Percentiles rank a stretch among this genome's conserved stretches.
Conservation (phyloP, 1,140 invertebrate genomes). For the Formica selysi region DNA sequence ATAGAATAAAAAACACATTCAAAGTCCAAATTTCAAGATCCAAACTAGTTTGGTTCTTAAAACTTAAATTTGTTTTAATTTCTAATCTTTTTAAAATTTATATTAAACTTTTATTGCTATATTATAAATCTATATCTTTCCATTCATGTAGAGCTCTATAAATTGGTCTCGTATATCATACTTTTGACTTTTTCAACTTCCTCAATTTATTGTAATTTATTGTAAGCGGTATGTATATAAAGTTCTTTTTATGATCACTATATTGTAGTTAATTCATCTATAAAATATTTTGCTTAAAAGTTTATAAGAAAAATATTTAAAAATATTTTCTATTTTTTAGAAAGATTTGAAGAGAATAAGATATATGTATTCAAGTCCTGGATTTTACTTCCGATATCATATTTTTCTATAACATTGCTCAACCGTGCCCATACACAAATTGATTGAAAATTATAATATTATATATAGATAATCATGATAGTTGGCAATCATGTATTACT, state of each 20-base stretch:
- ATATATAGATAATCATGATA: slow-evolving; percentile 7
- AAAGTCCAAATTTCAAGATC: neutral
- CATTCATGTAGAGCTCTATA: neutral
- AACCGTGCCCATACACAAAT: neutral
- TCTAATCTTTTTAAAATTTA: neutral
- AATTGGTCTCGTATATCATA: neutral
- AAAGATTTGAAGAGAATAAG: neutral
- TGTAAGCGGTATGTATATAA: neutral
- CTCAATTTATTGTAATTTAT: neutral
- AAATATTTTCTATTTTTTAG: neutral
- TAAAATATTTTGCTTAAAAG: neutral
- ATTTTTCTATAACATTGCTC: slow-evolving; percentile 3
- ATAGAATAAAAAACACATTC: too few relatives aligned
- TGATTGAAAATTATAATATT: slow-evolving; percentile 25
- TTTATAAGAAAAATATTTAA: neutral
- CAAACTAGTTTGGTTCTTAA: neutral
- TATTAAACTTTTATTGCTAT: neutral
- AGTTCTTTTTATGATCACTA: neutral
- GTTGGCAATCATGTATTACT: slow-evolving; percentile 8
- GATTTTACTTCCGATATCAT: neutral
- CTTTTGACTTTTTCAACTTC: neutral
- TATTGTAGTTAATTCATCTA: neutral
- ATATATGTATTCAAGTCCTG: neutral
- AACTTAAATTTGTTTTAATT: too few relatives aligned
- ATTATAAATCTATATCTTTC: neutral